These are phyloP conservation scores for Monoplex corrugatus DNA, from an alignment of 2,888 invertebrate genomes.

Conservation along the genomic window DNA sequence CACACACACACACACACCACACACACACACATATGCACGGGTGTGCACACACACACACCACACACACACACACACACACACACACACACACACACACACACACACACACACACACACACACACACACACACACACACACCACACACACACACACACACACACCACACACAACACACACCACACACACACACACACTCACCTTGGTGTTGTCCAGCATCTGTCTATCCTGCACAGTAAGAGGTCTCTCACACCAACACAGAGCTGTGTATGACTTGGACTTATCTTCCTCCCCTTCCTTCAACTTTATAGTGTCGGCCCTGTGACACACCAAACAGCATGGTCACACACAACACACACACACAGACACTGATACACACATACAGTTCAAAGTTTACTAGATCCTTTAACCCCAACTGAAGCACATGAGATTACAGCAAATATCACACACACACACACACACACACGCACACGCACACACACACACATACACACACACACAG, in stretches of 20 bases:
- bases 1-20: background rate
- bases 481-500: background rate
- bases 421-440: no score
- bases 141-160: background rate
- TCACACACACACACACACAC: no score
- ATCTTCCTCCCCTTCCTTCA: slow-evolving; percentile 93
- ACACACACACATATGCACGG: background rate
- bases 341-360: no score
- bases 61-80: background rate
- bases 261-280: slow-evolving; percentile 95
- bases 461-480: no score
- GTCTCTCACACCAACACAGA: slow-evolving; percentile 82
- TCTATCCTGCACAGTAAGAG: slow-evolving; percentile 79
- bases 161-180: background rate
- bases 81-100: background rate
- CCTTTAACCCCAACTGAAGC: no score
- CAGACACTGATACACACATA: no score
- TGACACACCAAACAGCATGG: background rate
- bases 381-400: no score
- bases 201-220: slow-evolving; percentile 78
- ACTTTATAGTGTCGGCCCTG: slow-evolving; percentile 86
- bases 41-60: background rate
- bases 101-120: background rate
- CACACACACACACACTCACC: background rate
- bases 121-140: background rate